phyloP scores from a whole-genome alignment of 2,797 vertebrate genomes.

The Hozukius guyotensis region DNA sequence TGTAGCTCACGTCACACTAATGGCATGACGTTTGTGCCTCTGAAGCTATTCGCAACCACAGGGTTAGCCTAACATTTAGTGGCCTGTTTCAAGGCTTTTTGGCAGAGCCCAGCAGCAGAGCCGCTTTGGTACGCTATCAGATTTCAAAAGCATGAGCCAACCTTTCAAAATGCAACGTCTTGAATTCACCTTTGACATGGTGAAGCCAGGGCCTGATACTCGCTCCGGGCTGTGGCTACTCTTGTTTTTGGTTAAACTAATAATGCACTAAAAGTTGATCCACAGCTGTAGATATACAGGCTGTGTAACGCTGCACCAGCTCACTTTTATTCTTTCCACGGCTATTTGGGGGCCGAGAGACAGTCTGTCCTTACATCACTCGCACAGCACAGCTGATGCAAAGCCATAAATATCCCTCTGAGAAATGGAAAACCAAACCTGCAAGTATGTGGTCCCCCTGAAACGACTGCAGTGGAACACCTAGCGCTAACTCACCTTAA shows the following conservation, averaged over 20 bases:
- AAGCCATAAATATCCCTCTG: constrained; percentile 83
- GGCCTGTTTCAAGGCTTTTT: constrained; percentile 44
- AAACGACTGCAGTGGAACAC: constrained; percentile 58
- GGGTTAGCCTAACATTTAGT: background rate
- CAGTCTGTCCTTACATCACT: constrained; percentile 79
- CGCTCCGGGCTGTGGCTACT: background rate
- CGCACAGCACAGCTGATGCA: constrained; percentile 78
- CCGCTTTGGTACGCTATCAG: constrained; percentile 46
- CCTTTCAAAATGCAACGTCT: constrained; percentile 46
- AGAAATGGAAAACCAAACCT: constrained; percentile 79
- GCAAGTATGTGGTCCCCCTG: constrained; percentile 46
- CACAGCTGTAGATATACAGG: constrained; percentile 38
- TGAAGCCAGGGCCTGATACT: constrained; percentile 1
- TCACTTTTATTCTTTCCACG: constrained; percentile 78
- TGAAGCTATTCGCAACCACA: constrained; percentile 9
- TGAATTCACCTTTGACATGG: constrained; percentile 41
- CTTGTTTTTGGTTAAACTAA: constrained; percentile 46
- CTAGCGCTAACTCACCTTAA: constrained; percentile 67
- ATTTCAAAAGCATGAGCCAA: constrained; percentile 66
- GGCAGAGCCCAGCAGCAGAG: constrained; percentile 39
- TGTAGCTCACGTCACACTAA: background rate
- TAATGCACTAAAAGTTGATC: constrained; percentile 38
- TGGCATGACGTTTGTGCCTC: background rate
- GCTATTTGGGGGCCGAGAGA: constrained; percentile 76
- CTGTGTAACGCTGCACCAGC: constrained; percentile 59